Base-by-base conservation (phyloP, 2,888 invertebrate genomes). In the Aelia acuminata region DNA sequence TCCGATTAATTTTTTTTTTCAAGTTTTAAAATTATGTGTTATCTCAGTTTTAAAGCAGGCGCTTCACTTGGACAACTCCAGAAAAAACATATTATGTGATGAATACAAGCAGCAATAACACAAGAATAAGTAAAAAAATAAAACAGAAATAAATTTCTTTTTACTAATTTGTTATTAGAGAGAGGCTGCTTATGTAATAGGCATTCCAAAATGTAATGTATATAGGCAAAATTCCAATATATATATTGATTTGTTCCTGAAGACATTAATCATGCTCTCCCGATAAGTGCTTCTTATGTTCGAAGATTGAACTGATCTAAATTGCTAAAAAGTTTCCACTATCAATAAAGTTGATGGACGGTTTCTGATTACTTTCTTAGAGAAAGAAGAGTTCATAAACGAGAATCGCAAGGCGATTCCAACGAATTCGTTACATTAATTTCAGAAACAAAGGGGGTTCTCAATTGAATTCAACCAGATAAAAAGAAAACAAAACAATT, bases 241-340 rank as follows among this genome's bases (percentile, higher is more conserved):
- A 48, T 15, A 20, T 50, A 53, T 53, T 53, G 53, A 53, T 53
- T 35, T 70, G 20, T n/a, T 26, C 7, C 18, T 70, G 35, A 35
- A 35, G 4, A 35, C 63, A 70, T 70, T 35, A 70, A 70, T 70
- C 35, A 70, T 35, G 63, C 18, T 18, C 8, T 20, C 31, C 20
- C 63, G 31, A 70, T 35, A 70, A 70, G 63, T 35, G 63, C 63
- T 70, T 70, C 63, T 57, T 70, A 70, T 70, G 31, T 35, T 70
- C 1, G 1, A 31, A 31, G 31, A 70, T 35, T 70, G 31, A 70
- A 70, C 63, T 35, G 31, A 70, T 70, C 63, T 70, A 70, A 70
- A 70, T 70, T 31, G 35, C 63, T 70, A 35, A 70, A 70, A 70
- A 70, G 31, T 70, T 70, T 18, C 18, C 31, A 18, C 31, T 70